Percentiles rank a stretch among this genome's conserved stretches.
These are phyloP conservation scores for Cinara cedri DNA, from an alignment of 2,888 invertebrate species.

Conservation along the genomic window DNA sequence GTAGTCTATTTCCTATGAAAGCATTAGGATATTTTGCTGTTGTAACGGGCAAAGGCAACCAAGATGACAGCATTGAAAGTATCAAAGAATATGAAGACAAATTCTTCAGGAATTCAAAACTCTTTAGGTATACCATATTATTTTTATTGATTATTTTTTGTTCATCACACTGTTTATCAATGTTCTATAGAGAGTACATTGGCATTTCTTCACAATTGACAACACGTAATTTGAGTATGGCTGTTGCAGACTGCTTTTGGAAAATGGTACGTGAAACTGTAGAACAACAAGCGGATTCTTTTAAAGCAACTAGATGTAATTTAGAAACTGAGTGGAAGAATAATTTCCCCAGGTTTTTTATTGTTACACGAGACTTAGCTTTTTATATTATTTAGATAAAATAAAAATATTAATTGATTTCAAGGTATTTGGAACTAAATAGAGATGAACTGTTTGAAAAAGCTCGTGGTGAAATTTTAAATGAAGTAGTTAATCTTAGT, in stretches of 20 bases:
- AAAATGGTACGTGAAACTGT: conserved; percentile 99
- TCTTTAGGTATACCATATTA: conserved; percentile 78
- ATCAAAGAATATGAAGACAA: conserved; percentile 95
- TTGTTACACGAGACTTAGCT: neutral
- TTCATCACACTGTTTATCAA: neutral
- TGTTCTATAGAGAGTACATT: conserved; percentile 36
- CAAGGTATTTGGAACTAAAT: conserved; percentile 86
- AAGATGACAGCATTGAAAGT: conserved; percentile 90
- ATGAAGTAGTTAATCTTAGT: conserved; percentile 90
- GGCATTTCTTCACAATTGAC: conserved; percentile 77
- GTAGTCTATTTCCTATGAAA: conserved; percentile 97
- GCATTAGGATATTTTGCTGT: conserved; percentile 99
- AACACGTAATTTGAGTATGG: conserved; percentile 89
- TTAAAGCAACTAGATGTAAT: conserved; percentile 95
- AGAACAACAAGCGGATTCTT: conserved; percentile 98
- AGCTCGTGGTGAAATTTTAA: conserved; percentile 92
- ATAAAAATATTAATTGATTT: conserved; percentile 33
- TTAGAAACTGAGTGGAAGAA: conserved; percentile 99
- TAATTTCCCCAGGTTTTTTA: conserved; percentile 81
- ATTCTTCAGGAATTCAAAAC: conserved; percentile 89
- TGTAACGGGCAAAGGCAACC: conserved; percentile 92
- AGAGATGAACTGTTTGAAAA: conserved; percentile 97
- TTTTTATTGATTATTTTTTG: neutral
- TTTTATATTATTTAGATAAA: neutral
- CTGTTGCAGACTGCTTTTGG: conserved; percentile 99